Conservation (phyloP, 2,113 vertebrate species). For the Hippolais icterina region DNA sequence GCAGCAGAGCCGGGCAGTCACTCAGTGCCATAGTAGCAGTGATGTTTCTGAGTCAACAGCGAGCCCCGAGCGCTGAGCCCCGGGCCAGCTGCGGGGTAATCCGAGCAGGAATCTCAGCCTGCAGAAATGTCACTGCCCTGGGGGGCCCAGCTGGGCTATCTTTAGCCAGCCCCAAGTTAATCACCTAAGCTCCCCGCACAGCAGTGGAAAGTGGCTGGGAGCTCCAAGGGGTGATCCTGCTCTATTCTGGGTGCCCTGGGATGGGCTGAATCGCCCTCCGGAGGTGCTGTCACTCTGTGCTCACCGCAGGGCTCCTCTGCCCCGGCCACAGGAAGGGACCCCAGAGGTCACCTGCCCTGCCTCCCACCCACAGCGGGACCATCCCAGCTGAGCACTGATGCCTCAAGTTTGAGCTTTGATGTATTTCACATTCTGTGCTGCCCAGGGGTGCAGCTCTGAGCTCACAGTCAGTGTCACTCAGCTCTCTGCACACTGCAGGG, state of each 20-base stretch:
- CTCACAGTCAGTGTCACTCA: neutral
- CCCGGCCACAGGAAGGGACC: neutral
- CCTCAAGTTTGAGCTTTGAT: neutral
- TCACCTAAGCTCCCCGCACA: neutral
- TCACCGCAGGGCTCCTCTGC: neutral
- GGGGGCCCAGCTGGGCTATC: neutral
- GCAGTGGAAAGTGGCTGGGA: slow-evolving; percentile 38
- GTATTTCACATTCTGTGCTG: neutral
- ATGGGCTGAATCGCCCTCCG: neutral
- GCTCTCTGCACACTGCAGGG: neutral
- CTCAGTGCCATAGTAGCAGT: neutral
- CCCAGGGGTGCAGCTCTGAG: neutral
- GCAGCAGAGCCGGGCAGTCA: neutral
- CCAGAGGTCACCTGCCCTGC: neutral
- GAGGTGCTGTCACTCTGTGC: neutral
- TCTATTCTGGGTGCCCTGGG: neutral
- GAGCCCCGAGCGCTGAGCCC: neutral
- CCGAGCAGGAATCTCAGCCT: neutral
- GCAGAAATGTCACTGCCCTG: neutral
- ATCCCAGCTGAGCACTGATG: neutral
- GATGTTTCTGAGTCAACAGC: slow-evolving; percentile 43
- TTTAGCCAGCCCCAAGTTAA: neutral
- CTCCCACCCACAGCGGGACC: neutral
- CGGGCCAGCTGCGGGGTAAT: slow-evolving; percentile 33
- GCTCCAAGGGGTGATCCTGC: slow-evolving; percentile 35